Evolutionary conservation across 2,888 invertebrate species (phyloP).

Genomic region (Dynastes maya): DNA sequence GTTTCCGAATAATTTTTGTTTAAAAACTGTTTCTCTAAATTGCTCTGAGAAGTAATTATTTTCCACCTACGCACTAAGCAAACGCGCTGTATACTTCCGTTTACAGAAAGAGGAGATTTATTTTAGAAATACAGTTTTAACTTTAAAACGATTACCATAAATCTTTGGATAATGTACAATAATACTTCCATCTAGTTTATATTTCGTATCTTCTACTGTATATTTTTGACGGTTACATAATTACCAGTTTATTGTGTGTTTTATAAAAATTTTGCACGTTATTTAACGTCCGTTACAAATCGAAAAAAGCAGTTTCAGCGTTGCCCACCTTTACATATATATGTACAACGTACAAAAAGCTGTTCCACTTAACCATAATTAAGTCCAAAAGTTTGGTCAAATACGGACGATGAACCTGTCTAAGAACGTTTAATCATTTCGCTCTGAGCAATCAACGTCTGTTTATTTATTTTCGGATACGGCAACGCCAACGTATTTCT

Average conservation of each 20-base stretch:
- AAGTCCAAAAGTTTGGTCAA: slow-evolving; percentile 48
- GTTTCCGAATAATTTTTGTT: no score
- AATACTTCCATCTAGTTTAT: not conserved
- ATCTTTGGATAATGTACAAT: not conserved
- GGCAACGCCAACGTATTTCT: slow-evolving; percentile 26
- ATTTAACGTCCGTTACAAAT: slow-evolving; percentile 28
- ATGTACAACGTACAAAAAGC: slow-evolving; percentile 25
- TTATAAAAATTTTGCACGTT: not conserved
- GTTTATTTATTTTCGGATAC: slow-evolving; percentile 39
- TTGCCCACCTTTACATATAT: slow-evolving; percentile 20
- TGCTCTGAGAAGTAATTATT: no score
- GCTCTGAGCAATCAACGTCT: slow-evolving; percentile 29
- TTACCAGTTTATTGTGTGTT: no score
- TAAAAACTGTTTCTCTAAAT: no score
- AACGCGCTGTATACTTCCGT: no score
- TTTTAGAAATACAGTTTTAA: no score
- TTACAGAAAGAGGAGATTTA: no score
- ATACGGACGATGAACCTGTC: slow-evolving; percentile 49
- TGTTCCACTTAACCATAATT: slow-evolving; percentile 45
- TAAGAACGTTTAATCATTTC: slow-evolving; percentile 40
- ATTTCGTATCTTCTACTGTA: not conserved
- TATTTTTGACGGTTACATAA: not conserved
- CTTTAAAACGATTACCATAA: no score
- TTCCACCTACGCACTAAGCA: no score
- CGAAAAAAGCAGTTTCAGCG: slow-evolving; percentile 33